Base-by-base conservation (phyloP, 1,140 invertebrate genomes). In the Listronotus oregonensis region DNA sequence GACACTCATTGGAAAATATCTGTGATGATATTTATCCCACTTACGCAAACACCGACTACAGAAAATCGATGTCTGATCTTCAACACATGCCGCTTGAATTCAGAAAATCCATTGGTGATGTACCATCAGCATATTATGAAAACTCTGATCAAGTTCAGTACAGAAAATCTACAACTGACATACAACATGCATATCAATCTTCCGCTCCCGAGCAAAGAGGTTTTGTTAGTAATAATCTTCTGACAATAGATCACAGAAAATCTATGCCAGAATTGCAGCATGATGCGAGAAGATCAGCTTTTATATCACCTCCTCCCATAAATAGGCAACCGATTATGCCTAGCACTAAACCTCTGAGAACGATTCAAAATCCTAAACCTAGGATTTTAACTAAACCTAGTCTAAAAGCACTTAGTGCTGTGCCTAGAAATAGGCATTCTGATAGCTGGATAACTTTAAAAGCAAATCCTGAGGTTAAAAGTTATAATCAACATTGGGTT, bases 401-500 rank as follows among this genome's bases (percentile, higher is more conserved):
- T 6, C 77, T 91, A 37, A 89, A 91, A 75, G 89, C 89, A 2
- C 78, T 93, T 2, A 92, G 90, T 73, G 91, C 91, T 12, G 89
- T 87, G 6, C 91, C 91, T 9, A 87, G 88, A 87, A 9, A 84
- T 88, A 73, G 84, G 91, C 62, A 87, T 89, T 43, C 84, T 86
- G 83, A 89, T 52, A 87, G 87, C 47, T 93, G 88, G 89, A 84
- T 88, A 42, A 86, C 87, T 71, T 84, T 87, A 39, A 85, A 88
- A 70, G 80, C 85, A 50, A 88, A 89, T 67, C 85, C 84, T 44
- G 86, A 89, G 67, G 83, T 85, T 6, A 82, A 86, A 55, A 86
- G 84, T 76, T 91, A 90, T 71, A 84, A 85, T 71, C 90, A 94
- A 73, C 92, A 95, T 75, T 95, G 93, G 93, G 82, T 95, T 6